Base-by-base conservation (phyloP, 2,113 vertebrate species). In the Podocnemis expansa region DNA sequence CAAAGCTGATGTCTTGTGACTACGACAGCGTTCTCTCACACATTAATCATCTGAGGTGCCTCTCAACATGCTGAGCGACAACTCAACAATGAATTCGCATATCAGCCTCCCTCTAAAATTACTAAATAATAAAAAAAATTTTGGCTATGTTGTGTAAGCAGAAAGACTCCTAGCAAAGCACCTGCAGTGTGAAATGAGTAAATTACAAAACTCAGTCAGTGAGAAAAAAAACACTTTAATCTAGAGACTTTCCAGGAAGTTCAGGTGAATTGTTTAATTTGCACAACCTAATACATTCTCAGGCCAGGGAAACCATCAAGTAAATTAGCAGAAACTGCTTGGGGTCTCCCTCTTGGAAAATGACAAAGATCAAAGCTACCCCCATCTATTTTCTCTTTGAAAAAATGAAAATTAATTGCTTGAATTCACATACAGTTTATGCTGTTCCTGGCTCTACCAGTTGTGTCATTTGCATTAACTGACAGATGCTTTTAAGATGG, bases 361-460 rank as follows among this genome's bases (percentile, higher is more conserved):
- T 1, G 45, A 91, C 82, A 91, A 88, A 96, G 91, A 95, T 97
- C 96, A 96, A 97, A 97, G 95, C 83, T 89, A 95, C 67, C 29
- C 83, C n/a, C 94, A 84, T 38, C 90, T 95, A 89, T 96, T 95
- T 97, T 95, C 73, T 82, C 84, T 93, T 85, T 55, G 89, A 95
- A 95, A 95, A 96, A 85, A 85, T 95, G 82, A 94, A 96, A 96
- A 96, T 96, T 97, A 97, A 97, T 97, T 97, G 96, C 93, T 92
- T 95, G 93, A 85, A 94, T 97, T 93, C 94, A 88, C 78, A 51
- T 43, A 90, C 13, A 84, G 87, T 94, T 96, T 95, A 91, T 97
- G 94, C 91, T 91, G 91, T 76, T 90, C 45, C 67, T 94, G 58
- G 56, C 84, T 96, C 93, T 92, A 93, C 52, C 86, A 90, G 89